Evolutionary conservation across 1,140 invertebrate species (phyloP), one percentile per base, ranked within the genome.

Genomic region (Pseudomyrmex sp.): DNA sequence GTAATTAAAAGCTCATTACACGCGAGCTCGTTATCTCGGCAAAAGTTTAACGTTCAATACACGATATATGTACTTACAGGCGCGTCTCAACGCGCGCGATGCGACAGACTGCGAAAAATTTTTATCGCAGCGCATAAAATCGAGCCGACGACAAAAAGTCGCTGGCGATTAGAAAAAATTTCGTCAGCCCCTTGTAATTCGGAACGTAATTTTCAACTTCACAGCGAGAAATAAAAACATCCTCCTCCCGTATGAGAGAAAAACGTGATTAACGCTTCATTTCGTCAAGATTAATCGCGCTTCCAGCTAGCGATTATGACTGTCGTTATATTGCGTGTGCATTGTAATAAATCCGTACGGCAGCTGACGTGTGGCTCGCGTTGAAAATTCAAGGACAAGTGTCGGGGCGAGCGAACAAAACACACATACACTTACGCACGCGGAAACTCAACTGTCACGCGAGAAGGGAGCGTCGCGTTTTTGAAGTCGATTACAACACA

Each of bases 361-460:
- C n/a, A 35, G 8, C 12, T 59, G 54, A 23, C 13, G 7, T 50
- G 3, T 50, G 15, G 15, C 2, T 75, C 23, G 48, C 13, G 5
- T 75, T 26, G 26, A 10, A 7, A 75, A 75, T 75, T 75, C 58
- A 75, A 75, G 44, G 15, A n/a, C 18, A 18, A 48, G 15, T 12
- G 2, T 20, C n/a, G 26, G 10, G 48, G 18, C 48, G 20, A 54
- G 23, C 15, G 5, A 76, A 50, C 10, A 3, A 56, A 68, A 77
- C 35, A 35, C 35, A 35, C 35, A 35, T 35, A 68, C 44, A 77
- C 18, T 15, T 66, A 12, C 1, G 4, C 23, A 66, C 15, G 8
- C 2, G 12, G 58, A 54, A 44, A 63, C 18, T 59, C 7, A 8
- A 9, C 54, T 75, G 62, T 63, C 63, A 75, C 20, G 1, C 15